Base-by-base conservation (phyloP, 1,140 invertebrate genomes). In the Nymphalis io region DNA sequence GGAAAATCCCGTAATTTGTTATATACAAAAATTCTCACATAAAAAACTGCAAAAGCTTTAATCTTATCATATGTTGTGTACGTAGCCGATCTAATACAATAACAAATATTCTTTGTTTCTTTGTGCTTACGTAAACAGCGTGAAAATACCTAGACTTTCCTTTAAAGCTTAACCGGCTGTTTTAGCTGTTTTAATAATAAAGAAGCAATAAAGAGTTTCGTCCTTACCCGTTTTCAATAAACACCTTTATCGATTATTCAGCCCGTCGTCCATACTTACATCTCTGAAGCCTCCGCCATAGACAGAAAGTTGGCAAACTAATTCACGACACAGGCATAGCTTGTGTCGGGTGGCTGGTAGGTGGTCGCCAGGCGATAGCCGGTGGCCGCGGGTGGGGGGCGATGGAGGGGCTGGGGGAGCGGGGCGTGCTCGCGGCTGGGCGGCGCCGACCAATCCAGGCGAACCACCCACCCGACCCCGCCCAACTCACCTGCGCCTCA, bases 211-310 rank as follows among this genome's bases (percentile, higher is more conserved):
- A 89, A 89, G 85, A 84, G 85, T 83, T 82, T 78, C 84, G 77
- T 86, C 87, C 87, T 90, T 87, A 89, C 89, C 89, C 87, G 87
- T 89, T 91, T 91, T 91, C 87, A 91, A 91, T 90, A 91, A 91
- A 91, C 89, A 89, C 89, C 89, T 91, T 89, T 91, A 91, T 91
- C 88, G 89, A 91, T 91, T 91, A 91, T 91, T 91, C 89, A 89
- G 87, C 78, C 79, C 84, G 87, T 74, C 87, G 89, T 89, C 87
- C 87, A 89, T 90, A 89, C 89, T 89, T 89, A 91, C 89, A 90
- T 87, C 79, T 82, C 78, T 80, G 83, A 84, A 86, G 84, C 86
- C 78, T 84, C 84, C 88, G 87, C 85, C 86, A 89, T 89, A 89
- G 87, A 91, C 87, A 89, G 84, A 87, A 85, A 91, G 89, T 91